These are phyloP conservation scores for Selenia dentaria DNA, from an alignment of 2,888 invertebrate genomes.

Conservation along the genomic window DNA sequence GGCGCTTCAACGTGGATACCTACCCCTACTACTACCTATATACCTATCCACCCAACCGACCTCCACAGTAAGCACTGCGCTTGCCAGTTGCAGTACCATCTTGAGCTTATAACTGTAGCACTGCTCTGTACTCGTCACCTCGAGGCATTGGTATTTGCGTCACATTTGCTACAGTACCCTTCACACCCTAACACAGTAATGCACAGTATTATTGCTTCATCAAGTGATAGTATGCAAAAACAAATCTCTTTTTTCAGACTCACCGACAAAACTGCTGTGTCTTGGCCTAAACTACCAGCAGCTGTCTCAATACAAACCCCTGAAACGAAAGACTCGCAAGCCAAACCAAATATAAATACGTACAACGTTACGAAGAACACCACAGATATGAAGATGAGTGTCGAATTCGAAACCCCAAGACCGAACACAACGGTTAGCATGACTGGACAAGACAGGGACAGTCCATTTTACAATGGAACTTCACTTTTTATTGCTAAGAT, in stretches of 20 bases:
- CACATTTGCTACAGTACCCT: too few relatives aligned
- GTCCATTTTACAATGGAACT: constrained; percentile 32
- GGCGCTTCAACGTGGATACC: too few relatives aligned
- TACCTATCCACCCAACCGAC: too few relatives aligned
- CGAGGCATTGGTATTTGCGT: too few relatives aligned
- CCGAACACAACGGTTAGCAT: constrained; percentile 40
- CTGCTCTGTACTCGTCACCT: too few relatives aligned
- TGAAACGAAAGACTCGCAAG: constrained; percentile 34
- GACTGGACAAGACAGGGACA: constrained; percentile 20
- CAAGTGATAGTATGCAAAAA: too few relatives aligned
- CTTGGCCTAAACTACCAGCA: constrained; percentile 52
- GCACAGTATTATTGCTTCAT: too few relatives aligned
- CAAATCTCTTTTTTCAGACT: constrained; percentile 49
- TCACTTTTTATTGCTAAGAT: constrained; percentile 58
- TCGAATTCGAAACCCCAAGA: constrained; percentile 35
- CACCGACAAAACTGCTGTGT: constrained; percentile 47
- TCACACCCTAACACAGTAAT: too few relatives aligned
- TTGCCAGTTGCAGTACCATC: too few relatives aligned
- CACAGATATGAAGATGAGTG: constrained; percentile 27
- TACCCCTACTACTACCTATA: too few relatives aligned
- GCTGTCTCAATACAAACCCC: constrained; percentile 40
- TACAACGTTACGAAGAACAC: constrained; percentile 35
- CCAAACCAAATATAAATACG: constrained; percentile 26
- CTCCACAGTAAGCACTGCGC: too few relatives aligned
- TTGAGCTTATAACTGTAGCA: too few relatives aligned